Conservation (phyloP, 1,140 invertebrate species). For the Brachionus calyciflorus region DNA sequence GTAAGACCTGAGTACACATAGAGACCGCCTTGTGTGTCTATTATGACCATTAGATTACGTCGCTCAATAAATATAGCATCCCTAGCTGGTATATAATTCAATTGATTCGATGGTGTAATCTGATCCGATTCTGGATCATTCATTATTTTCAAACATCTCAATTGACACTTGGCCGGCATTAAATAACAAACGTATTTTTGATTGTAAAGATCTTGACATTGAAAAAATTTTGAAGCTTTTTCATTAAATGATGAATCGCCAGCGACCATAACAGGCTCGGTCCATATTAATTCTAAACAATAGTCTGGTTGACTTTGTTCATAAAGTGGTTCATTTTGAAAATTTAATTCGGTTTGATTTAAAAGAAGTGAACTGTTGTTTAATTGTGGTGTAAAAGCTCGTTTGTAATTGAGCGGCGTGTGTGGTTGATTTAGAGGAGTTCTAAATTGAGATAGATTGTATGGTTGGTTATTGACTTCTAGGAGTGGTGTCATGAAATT, state of each 20-base stretch:
- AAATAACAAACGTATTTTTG: slow-evolving; percentile 40
- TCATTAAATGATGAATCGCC: slow-evolving; percentile 36
- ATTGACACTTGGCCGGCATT: slow-evolving; percentile 30
- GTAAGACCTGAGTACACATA: slow-evolving; percentile 39
- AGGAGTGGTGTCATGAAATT: slow-evolving; percentile 41
- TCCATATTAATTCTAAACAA: slow-evolving; percentile 41
- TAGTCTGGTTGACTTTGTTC: slow-evolving; percentile 34
- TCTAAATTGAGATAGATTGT: background rate
- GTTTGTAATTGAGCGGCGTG: background rate
- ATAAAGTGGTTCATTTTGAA: background rate
- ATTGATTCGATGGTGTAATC: background rate
- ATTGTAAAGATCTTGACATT: slow-evolving; percentile 27
- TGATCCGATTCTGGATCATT: background rate
- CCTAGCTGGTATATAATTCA: slow-evolving; percentile 30
- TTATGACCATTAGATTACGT: slow-evolving; percentile 33
- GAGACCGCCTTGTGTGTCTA: background rate
- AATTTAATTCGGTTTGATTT: background rate
- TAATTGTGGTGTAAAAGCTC: background rate
- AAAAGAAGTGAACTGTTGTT: slow-evolving; percentile 11
- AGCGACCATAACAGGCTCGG: slow-evolving; percentile 14
- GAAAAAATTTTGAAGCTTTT: slow-evolving; percentile 40
- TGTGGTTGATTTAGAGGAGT: slow-evolving; percentile 32
- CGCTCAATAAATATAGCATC: slow-evolving; percentile 25
- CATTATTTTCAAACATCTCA: slow-evolving; percentile 28
- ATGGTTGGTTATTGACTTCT: slow-evolving; percentile 11